Conservation (phyloP, 2,888 invertebrate species). For the Eumerus sabulonum region DNA sequence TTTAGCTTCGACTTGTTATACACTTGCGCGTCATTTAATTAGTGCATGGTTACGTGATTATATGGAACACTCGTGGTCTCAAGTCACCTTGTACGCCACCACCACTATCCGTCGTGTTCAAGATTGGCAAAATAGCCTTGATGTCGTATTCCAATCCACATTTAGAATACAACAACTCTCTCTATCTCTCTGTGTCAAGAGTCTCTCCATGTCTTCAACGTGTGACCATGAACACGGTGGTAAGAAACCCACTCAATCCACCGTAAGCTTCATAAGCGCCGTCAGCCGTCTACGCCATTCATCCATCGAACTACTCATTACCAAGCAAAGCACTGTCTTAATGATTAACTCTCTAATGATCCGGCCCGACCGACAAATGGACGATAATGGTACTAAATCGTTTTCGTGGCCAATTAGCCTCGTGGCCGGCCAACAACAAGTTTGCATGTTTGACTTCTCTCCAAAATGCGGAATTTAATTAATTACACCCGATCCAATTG, state of each 20-base stretch:
- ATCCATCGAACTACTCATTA: slow-evolving; percentile 41
- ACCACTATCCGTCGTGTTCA: too few relatives aligned
- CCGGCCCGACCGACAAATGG: slow-evolving; percentile 59
- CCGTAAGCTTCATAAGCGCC: slow-evolving; percentile 11
- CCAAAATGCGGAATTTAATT: slow-evolving; percentile 57
- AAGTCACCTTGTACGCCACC: background rate
- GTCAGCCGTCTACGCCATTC: slow-evolving; percentile 40
- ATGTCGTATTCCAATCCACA: slow-evolving; percentile 34
- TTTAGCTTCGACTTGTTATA: slow-evolving; percentile 10
- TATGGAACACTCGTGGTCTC: slow-evolving; percentile 43
- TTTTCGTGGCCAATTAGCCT: slow-evolving; percentile 66
- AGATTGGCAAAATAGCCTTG: slow-evolving; percentile 23
- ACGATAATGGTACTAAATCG: slow-evolving; percentile 64
- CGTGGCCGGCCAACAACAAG: slow-evolving; percentile 44
- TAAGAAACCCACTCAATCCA: too few relatives aligned
- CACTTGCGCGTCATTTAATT: slow-evolving; percentile 66
- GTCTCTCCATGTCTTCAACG: slow-evolving; percentile 29
- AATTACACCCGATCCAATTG: slow-evolving; percentile 62
- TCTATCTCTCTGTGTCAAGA: background rate
- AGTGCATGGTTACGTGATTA: slow-evolving; percentile 64
- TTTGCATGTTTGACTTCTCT: slow-evolving; percentile 49
- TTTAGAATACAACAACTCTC: slow-evolving; percentile 2
- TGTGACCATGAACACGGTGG: slow-evolving; percentile 50
- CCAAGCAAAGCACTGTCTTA: slow-evolving; percentile 27
- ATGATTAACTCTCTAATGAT: slow-evolving; percentile 64